A percentile compares a stretch with the other conserved stretches of the same genome.
Conservation (phyloP, 2,888 invertebrate genomes). For the Eremobia ochroleuca region DNA sequence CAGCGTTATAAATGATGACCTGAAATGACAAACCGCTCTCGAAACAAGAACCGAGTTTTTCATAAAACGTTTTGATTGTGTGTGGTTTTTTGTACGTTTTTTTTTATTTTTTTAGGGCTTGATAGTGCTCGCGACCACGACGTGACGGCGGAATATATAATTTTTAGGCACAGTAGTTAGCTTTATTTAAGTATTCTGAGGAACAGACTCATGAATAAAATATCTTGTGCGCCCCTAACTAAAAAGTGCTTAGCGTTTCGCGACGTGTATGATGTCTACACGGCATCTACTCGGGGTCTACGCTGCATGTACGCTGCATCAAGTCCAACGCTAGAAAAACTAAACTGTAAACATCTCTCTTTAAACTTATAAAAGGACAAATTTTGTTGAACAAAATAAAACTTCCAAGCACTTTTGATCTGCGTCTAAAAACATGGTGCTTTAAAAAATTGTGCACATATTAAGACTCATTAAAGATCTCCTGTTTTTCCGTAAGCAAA, state of each 20-base stretch:
- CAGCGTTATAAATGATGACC: conserved; percentile 49
- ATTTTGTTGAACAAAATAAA: conserved; percentile 18
- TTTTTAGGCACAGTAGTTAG: background rate
- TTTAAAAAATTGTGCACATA: conserved; percentile 3
- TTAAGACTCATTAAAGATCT: background rate
- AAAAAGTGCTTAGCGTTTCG: background rate
- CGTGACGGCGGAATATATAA: background rate
- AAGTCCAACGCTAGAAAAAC: background rate
- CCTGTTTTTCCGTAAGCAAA: background rate
- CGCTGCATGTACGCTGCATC: no score
- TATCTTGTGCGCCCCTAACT: background rate
- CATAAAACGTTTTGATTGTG: conserved; percentile 19
- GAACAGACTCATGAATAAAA: background rate
- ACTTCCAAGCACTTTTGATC: background rate
- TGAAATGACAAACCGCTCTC: conserved; percentile 37
- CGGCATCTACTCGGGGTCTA: background rate
- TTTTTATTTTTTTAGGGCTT: conserved; percentile 5
- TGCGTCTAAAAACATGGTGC: background rate
- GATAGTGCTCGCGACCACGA: background rate
- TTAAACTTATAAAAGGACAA: conserved; percentile 18
- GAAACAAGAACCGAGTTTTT: conserved; percentile 37
- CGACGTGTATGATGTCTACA: no score
- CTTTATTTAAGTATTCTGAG: background rate
- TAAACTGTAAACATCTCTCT: conserved; percentile 7
- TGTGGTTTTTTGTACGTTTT: background rate